phyloP scores from a whole-genome alignment of 2,113 vertebrate genomes.

The Spheniscus mendiculus region DNA sequence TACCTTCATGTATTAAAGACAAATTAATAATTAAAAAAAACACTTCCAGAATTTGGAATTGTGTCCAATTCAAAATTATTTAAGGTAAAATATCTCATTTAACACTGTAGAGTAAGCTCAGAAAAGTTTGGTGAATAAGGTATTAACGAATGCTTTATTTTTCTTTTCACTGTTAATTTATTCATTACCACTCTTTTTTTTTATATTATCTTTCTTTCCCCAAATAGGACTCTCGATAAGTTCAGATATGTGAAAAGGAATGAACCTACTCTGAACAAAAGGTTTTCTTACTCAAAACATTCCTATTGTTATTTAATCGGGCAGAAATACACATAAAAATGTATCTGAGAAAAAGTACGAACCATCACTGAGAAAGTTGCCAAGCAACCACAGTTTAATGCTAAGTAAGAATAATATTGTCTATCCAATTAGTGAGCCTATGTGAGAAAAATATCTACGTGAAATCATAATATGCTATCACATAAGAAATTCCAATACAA shows the following conservation, averaged over 20 bases:
- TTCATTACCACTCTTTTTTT: neutral
- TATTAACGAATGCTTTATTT: neutral
- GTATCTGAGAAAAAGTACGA: neutral
- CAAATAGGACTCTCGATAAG: neutral
- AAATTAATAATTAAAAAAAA: neutral
- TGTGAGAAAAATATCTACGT: neutral
- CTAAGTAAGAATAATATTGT: neutral
- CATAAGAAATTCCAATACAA: neutral
- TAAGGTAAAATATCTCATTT: neutral
- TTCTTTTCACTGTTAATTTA: neutral
- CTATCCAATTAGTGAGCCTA: neutral
- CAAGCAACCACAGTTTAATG: neutral
- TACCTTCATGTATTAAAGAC: neutral
- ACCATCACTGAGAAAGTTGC: neutral
- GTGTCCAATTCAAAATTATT: neutral
- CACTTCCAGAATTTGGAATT: neutral
- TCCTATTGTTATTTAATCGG: neutral
- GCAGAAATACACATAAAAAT: neutral
- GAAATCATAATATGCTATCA: neutral
- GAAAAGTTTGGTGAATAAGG: neutral
- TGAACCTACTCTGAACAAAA: neutral
- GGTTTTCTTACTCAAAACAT: neutral
- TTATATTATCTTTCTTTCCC: neutral
- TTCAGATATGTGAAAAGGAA: neutral
- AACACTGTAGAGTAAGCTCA: neutral